Evolutionary conservation across 2,797 vertebrate genomes (phyloP).

Genomic region (Typhlichthys eigenmanni): DNA sequence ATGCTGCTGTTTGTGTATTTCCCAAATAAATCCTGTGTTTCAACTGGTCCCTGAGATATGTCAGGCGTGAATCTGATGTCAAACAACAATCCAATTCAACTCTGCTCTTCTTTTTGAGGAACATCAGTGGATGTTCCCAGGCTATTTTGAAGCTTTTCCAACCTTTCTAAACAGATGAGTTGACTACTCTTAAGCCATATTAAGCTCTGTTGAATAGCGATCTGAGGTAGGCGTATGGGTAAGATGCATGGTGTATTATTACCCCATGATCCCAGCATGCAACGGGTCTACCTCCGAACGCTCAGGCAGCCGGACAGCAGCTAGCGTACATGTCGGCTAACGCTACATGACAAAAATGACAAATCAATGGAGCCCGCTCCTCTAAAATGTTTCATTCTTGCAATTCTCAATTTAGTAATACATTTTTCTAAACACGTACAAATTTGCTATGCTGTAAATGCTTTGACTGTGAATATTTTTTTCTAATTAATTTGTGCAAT

Average conservation of each 20-base stretch:
- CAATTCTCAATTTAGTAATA: slow-evolving; percentile 16
- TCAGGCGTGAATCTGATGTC: too few species aligned
- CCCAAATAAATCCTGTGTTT: too few species aligned
- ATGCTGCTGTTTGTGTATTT: too few species aligned
- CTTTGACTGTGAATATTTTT: slow-evolving; percentile 50
- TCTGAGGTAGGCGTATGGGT: slow-evolving; percentile 31
- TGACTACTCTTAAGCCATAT: slow-evolving; percentile 55
- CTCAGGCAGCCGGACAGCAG: slow-evolving; percentile 53
- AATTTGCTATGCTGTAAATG: slow-evolving; percentile 58
- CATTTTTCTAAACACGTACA: slow-evolving; percentile 43
- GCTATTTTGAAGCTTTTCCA: neutral
- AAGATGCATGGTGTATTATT: slow-evolving; percentile 30
- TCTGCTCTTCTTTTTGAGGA: neutral
- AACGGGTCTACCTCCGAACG: slow-evolving; percentile 72
- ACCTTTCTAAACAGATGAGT: neutral
- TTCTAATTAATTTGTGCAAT: slow-evolving; percentile 39
- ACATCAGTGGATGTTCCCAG: neutral
- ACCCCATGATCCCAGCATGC: slow-evolving; percentile 38
- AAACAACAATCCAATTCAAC: too few species aligned
- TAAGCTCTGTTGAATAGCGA: slow-evolving; percentile 28
- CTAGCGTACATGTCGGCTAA: slow-evolving; percentile 35
- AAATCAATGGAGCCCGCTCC: slow-evolving; percentile 35
- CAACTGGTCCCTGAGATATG: too few species aligned
- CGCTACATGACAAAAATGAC: slow-evolving; percentile 34
- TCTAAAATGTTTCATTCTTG: slow-evolving; percentile 35